These are phyloP conservation scores for Takifugu rubripes DNA, from an alignment of 2,797 vertebrate genomes.

Conservation along the genomic window DNA sequence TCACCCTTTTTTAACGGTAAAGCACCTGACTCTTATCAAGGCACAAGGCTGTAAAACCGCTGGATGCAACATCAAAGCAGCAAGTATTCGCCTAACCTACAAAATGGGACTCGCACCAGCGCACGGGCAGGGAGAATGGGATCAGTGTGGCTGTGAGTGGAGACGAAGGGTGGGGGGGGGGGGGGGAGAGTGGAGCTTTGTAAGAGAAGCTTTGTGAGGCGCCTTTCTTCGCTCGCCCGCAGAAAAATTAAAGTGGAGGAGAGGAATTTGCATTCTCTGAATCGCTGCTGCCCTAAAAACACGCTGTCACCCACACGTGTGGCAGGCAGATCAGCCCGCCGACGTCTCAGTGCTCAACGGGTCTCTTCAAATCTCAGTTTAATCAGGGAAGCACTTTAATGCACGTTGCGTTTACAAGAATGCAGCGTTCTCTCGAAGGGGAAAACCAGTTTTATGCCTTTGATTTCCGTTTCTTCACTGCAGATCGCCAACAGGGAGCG, in stretches of 20 bases:
- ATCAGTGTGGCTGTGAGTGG: conserved; percentile 42
- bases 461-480: no score
- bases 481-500: no score
- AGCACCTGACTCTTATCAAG: conserved; percentile 33
- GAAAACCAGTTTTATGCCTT: no score
- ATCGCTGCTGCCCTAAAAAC: not conserved
- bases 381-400: no score
- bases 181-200: conserved; percentile 54
- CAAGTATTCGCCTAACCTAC: conserved; percentile 40
- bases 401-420: no score
- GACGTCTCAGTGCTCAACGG: no score
- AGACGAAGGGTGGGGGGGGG: not conserved
- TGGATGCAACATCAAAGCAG: conserved; percentile 58
- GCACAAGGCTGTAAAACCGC: conserved; percentile 16
- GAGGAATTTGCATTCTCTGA: conserved; percentile 14
- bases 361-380: no score
- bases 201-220: conserved; percentile 48
- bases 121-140: conserved; percentile 47
- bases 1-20: conserved; percentile 41
- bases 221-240: conserved; percentile 38
- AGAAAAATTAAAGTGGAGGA: conserved; percentile 54
- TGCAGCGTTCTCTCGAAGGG: no score
- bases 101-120: conserved; percentile 49
- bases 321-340: no score
- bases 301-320: no score